Evolutionary conservation across 2,888 invertebrate genomes (phyloP), one percentile per base, ranked within the genome.

Genomic region (Eumacrocentrus americanus): DNA sequence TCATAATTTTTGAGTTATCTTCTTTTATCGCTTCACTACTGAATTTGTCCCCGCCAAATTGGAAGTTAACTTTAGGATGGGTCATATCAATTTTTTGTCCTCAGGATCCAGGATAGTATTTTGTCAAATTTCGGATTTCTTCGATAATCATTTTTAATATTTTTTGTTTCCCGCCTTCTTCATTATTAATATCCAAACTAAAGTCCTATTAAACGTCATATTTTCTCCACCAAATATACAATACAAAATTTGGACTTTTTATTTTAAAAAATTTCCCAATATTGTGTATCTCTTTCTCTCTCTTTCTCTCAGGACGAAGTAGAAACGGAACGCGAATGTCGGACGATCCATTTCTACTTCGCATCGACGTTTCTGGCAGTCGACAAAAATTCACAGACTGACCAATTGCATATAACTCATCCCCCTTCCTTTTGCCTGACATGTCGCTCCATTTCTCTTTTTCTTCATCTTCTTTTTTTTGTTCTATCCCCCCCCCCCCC

Each of bases 331-430:
- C 29, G 29, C 5, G 29, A 29, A 29, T 29, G 29, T 29, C 29
- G 9, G 29, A 9, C 29, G 29, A 29, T 29, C 29, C 29, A 29
- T 29, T 29, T 29, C 29, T 29, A 52, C 37, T 9, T 29, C 9
- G 29, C 29, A 29, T 29, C 29, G 29, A 29, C 29, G 29, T 29
- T 29, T 29, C 58, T 58, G 58, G 35, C 58, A 50, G 38, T 58
- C 58, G 70, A 72, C 68, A 72, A 74, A 74, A 75, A 74, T 72
- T 72, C 71, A 75, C 70, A 70, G 70, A 71, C 74, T 75, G 74
- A 72, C 77, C 77, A 76, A 76, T 77, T 76, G 75, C 74, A 75
- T 73, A 75, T 75, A 77, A 75, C 75, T 72, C 76, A 75, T 70
- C 66, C 38, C 52, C 38, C 22, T 64, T 57, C 56, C 42, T 68